Base-by-base conservation (phyloP, 2,797 vertebrate species). In the Leptatherina wallacei region DNA sequence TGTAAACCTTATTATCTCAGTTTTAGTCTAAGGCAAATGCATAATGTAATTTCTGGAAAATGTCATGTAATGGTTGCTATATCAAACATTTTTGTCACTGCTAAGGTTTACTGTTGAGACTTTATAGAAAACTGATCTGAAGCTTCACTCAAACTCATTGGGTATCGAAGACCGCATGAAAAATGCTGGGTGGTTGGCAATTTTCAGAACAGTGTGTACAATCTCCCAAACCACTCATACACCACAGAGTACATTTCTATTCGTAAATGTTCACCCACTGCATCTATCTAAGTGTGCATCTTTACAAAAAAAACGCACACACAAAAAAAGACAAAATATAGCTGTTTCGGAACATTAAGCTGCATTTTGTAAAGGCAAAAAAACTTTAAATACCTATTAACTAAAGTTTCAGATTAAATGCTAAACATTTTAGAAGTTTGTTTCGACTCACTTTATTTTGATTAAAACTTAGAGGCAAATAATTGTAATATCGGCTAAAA, bases 231-330 rank as follows among this genome's bases (percentile, higher is more conserved):
- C 57, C 32, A 60, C 66, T 13, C 29, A 2, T 38, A 12, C 9
- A 51, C 56, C 66, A 69, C 57, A 60, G 18, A 60, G 22, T 24
- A 52, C 67, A 38, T 60, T 27, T 32, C 9, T 6, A 16, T 10
- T 29, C 16, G n/a, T 27, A 32, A n/a, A 42, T 36, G 18, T 24
- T n/a, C 14, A 27, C 8, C 38, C n/a, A 38, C 12, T 36, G 16
- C 32, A 27, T 52, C 30, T 5, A 51, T 33, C 13, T n/a, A 38
- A n/a, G 12, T 10, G 38, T 38, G 7, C 9, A 4, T 11, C 4
- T 32, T 51, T 38, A n/a, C 51, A 13, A 59, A 18, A 57, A 7
- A 60, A 33, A 5, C 10, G 2, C 24, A 27, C 24, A 27, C 24
- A 27, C 24, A 27, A 11, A 38, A 38, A 38, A 13, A 38, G 12